Evolutionary conservation across 2,797 vertebrate species (phyloP).

Genomic region (Pseudochirops corinnae): DNA sequence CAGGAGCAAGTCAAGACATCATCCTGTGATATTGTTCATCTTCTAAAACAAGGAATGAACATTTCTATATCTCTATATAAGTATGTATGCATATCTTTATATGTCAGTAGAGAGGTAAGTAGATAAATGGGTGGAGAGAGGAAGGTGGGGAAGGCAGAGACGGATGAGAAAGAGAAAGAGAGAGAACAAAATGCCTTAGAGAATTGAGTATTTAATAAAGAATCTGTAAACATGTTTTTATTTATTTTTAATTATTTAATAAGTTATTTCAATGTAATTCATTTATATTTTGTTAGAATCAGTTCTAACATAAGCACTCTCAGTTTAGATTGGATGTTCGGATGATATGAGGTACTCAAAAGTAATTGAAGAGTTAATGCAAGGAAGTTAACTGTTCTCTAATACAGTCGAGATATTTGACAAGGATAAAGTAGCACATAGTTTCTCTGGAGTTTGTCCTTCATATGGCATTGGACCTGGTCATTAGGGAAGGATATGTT

Average conservation of each 20-base stretch:
- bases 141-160: no score
- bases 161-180: background rate
- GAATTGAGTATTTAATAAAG: background rate
- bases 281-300: background rate
- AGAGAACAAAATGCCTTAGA: background rate
- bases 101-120: background rate
- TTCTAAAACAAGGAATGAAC: background rate
- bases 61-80: background rate
- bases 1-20: no score
- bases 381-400: background rate
- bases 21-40: no score
- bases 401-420: background rate
- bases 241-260: background rate
- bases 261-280: background rate
- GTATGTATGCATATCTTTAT: background rate
- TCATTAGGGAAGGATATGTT: background rate
- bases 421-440: background rate
- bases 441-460: background rate
- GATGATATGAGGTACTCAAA: background rate
- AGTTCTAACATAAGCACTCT: background rate
- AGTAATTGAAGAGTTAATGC: background rate
- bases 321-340: background rate
- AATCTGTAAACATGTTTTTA: background rate
- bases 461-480: background rate
- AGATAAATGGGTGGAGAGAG: background rate